Conservation (phyloP, 1,140 invertebrate species). For the Radopholus similis region DNA sequence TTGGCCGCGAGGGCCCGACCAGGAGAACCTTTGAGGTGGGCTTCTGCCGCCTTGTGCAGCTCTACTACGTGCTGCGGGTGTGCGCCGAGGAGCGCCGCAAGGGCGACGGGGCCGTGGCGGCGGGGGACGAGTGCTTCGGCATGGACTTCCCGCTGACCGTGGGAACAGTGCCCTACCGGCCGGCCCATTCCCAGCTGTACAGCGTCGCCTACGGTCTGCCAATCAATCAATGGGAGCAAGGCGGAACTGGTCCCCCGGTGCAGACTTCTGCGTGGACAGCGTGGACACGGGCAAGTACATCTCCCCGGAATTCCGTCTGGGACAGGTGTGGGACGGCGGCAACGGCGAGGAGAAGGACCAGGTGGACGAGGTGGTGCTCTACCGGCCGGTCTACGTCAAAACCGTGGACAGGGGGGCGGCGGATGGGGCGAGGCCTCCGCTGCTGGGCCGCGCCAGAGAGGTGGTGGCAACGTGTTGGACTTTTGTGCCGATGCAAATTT, state of each 20-base stretch:
- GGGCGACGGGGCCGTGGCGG: not conserved
- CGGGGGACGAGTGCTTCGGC: conserved; percentile 64
- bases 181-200: conserved; percentile 70
- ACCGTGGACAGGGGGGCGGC: conserved; percentile 34
- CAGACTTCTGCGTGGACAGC: conserved; percentile 61
- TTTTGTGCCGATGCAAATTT: too few relatives aligned
- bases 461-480: not conserved
- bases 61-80: conserved; percentile 77
- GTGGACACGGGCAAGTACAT: conserved; percentile 78
- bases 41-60: conserved; percentile 73
- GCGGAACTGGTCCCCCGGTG: not conserved
- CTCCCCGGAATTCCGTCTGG: conserved; percentile 75
- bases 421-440: not conserved
- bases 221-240: not conserved
- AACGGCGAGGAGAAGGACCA: conserved; percentile 35
- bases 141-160: conserved; percentile 78
- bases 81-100: not conserved
- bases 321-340: conserved; percentile 72
- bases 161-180: conserved; percentile 74
- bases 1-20: too few relatives aligned
- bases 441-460: not conserved
- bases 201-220: conserved; percentile 73
- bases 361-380: conserved; percentile 53
- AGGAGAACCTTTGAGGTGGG: conserved; percentile 64
- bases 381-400: conserved; percentile 55